These are phyloP conservation scores for Sarcophilus harrisii DNA, from an alignment of 2,797 vertebrate genomes.

Conservation along the genomic window DNA sequence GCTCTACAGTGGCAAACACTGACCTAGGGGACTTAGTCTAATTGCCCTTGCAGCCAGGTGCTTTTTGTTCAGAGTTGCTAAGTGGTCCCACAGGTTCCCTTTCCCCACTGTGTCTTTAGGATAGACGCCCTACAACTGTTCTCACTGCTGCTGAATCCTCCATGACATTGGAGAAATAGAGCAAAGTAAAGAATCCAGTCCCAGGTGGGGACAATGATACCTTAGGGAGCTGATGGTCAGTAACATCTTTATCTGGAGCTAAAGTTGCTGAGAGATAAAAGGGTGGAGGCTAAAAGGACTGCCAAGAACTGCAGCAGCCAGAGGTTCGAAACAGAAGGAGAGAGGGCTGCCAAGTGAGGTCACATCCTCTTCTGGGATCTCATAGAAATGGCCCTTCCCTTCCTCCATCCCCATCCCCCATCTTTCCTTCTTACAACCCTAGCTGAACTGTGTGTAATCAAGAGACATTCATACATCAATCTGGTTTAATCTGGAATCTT, in stretches of 20 bases:
- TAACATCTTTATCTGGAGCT: not conserved
- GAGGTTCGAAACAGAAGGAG: not conserved
- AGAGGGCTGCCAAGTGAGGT: not conserved
- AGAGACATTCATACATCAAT: not conserved
- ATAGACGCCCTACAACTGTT: not conserved
- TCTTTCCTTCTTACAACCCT: not conserved
- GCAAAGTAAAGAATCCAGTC: not conserved
- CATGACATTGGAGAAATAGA: not conserved
- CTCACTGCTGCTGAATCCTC: not conserved
- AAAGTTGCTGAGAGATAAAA: not conserved
- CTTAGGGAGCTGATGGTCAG: not conserved
- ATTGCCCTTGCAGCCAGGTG: slow-evolving; percentile 55
- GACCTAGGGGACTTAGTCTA: not conserved
- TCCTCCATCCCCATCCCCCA: not conserved
- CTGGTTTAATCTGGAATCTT: not conserved
- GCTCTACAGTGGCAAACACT: not conserved
- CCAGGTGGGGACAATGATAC: not conserved
- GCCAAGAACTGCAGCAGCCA: not conserved
- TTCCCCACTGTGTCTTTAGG: not conserved
- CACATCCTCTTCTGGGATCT: not conserved
- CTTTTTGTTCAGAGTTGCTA: not conserved
- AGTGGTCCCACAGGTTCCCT: not conserved
- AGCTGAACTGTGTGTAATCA: not conserved
- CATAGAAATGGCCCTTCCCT: not conserved
- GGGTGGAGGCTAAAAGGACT: not conserved